Base-by-base conservation (phyloP, 2,888 invertebrate genomes). In the Tinea trinotella region DNA sequence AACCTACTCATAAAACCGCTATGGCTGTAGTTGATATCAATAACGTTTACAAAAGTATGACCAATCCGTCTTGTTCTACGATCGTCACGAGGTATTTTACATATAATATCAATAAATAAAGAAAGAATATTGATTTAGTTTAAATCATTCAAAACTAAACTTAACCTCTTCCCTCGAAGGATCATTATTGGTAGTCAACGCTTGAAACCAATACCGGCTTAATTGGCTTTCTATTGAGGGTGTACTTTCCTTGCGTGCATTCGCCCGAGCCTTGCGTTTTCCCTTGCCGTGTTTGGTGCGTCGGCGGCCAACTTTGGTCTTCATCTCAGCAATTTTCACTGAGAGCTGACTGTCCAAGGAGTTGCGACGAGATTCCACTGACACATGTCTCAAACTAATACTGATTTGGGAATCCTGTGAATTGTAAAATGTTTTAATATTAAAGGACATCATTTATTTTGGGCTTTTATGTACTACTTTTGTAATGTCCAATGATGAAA, bases 321-420 rank as follows among this genome's bases (percentile, higher is more conserved):
- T 94, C 84, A 94, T 88, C 74, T 95, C 94, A 0, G 94, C 92
- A 48, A 94, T 92, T 74, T 94, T 94, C 0, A 95, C 92, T 0
- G 94, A 94, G 50, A 93, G 87, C 66, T 96, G 95, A 53, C 96
- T 96, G 67, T 96, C 96, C 13, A 95, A 89, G 0, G 96, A 96
- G 74, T 95, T 95, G 36, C 96, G 88, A 6, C 96, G 87, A 0
- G 95, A 95, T 70, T 95, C 95, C 1, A 95, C 93, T 0, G 95
- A 95, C 0, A 95, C 93, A 67, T 94, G 92, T 4, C 93, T 89
- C 0, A 93, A 89, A 59, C 92, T 93, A 66, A 93, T 91, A 74
- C 93, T 93, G 62, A 93, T 91, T 63, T 90, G 90, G 0, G 90
- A 90, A 70, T 91, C 90, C 60, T 88, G 57, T 2, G 3, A 24